Evolutionary conservation across 2,797 vertebrate genomes (phyloP).

Genomic region (Chaetophractus vellerosus): DNA sequence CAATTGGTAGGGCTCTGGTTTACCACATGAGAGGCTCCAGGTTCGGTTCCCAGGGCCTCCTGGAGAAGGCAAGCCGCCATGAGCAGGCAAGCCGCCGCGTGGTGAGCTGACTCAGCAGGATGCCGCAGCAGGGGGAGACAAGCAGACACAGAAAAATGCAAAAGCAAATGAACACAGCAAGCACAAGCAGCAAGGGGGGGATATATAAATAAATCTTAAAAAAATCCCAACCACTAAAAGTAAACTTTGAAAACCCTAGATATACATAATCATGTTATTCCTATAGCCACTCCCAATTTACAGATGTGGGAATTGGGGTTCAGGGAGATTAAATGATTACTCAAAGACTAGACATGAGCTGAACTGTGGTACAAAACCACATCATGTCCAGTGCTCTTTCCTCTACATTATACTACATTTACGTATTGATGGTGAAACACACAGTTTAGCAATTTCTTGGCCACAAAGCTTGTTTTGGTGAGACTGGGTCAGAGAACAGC

Average conservation of each 20-base stretch:
- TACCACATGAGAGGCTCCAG: no score
- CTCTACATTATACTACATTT: constrained; percentile 39
- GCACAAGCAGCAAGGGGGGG: no score
- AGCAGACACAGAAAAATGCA: no score
- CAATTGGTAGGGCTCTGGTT: no score
- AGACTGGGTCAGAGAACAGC: constrained; percentile 63
- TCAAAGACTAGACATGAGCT: not conserved
- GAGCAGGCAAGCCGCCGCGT: no score
- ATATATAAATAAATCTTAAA: no score
- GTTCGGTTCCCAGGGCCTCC: no score
- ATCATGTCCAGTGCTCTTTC: constrained; percentile 18
- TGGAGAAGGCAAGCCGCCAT: no score
- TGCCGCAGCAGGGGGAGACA: no score
- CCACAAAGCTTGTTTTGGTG: constrained; percentile 38
- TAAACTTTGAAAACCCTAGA: not conserved
- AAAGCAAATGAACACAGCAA: no score
- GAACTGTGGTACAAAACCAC: not conserved
- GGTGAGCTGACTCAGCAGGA: no score
- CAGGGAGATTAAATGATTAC: not conserved
- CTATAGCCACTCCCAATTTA: not conserved
- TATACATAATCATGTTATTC: not conserved
- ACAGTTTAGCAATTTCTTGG: constrained; percentile 71
- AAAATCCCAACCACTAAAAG: not conserved
- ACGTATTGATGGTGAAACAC: constrained; percentile 59
- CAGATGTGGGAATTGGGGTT: not conserved